Percentiles rank a stretch among this genome's conserved stretches.
phyloP scores from a whole-genome alignment of 2,113 vertebrate species.

The Sorex fumeus region DNA sequence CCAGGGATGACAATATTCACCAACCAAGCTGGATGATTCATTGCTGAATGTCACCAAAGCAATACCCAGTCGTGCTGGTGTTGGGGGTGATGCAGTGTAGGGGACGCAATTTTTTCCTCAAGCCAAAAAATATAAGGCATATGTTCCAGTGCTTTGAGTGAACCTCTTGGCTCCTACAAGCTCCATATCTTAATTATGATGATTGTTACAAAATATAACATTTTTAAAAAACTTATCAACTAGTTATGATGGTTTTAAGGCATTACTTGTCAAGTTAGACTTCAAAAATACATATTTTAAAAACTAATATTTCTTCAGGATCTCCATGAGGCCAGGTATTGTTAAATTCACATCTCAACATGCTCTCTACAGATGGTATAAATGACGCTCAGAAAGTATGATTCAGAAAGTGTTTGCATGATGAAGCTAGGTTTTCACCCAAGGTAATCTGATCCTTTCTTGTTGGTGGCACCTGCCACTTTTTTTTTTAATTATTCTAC shows the following conservation, averaged over 20 bases:
- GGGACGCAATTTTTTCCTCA: no score
- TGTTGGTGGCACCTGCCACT: neutral
- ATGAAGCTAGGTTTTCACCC: neutral
- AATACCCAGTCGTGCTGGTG: no score
- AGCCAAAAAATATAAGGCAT: no score
- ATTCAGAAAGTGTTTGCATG: no score
- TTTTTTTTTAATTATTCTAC: neutral
- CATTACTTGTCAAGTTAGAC: neutral
- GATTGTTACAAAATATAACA: neutral
- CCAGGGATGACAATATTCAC: no score
- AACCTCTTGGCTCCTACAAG: no score
- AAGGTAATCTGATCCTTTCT: neutral
- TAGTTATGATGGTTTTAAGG: neutral
- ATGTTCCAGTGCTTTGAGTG: no score
- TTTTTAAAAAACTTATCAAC: neutral
- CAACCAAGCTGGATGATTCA: no score
- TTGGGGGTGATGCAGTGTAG: no score
- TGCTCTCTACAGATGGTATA: neutral
- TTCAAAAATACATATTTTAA: conserved; percentile 23
- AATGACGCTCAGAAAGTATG: neutral
- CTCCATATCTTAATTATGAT: neutral
- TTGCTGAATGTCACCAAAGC: no score
- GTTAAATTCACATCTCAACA: neutral
- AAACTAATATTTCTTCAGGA: neutral
- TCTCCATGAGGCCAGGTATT: neutral